Evolutionary conservation across 2,113 vertebrate species (phyloP).

Genomic region (Pimephales promelas): DNA sequence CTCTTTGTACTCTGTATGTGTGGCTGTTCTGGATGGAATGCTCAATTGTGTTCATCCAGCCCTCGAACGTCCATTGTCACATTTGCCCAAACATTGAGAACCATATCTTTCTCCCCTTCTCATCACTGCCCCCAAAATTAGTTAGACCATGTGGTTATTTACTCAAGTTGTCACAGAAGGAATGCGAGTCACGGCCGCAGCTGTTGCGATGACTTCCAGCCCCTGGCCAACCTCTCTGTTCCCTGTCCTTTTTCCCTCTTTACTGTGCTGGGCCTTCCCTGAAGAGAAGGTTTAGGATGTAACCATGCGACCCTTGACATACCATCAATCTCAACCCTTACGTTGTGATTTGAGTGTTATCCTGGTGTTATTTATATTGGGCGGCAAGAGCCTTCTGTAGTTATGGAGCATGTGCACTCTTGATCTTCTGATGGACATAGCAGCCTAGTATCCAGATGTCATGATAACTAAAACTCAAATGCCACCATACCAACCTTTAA

Average conservation of each 20-base stretch:
- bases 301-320: slow-evolving; percentile 28
- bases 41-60: slow-evolving; percentile 50
- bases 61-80: slow-evolving; percentile 31
- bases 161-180: slow-evolving; percentile 60
- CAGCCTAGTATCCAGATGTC: slow-evolving; percentile 21
- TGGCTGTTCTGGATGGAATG: slow-evolving; percentile 61
- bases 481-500: slow-evolving; percentile 24
- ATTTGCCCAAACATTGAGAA: slow-evolving; percentile 19
- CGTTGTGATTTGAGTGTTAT: background rate
- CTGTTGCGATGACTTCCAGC: slow-evolving; percentile 61
- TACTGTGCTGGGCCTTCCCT: slow-evolving; percentile 46
- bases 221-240: slow-evolving; percentile 44
- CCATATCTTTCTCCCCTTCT: slow-evolving; percentile 35
- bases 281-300: slow-evolving; percentile 30
- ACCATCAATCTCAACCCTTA: slow-evolving; percentile 37
- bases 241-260: slow-evolving; percentile 49
- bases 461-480: slow-evolving; percentile 33
- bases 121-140: slow-evolving; percentile 55
- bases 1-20: slow-evolving; percentile 65
- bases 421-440: slow-evolving; percentile 1
- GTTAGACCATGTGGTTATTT: slow-evolving; percentile 62
- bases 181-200: slow-evolving; percentile 63
- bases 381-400: background rate
- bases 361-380: slow-evolving; percentile 31
- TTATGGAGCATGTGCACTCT: slow-evolving; percentile 10